Evolutionary conservation across 2,888 invertebrate genomes (phyloP), one percentile per base, ranked within the genome.

Genomic region (Ptilodon capucinus): DNA sequence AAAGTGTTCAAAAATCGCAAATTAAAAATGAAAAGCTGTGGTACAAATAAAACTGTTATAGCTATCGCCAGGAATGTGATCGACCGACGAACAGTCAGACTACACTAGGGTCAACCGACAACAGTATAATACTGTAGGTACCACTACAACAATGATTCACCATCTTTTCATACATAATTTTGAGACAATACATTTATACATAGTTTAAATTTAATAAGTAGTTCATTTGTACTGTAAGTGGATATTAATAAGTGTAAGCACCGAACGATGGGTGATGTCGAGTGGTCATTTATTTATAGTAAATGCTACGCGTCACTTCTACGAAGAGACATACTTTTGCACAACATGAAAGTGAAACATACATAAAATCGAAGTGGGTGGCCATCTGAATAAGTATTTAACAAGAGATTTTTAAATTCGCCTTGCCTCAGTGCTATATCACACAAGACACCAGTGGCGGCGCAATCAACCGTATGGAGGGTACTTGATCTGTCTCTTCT

Each of bases 1-100:
- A 64, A 25, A 73, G 63, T 73, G 63, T 74, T 74, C 57, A 74
- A 75, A 74, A 69, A 73, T n/a, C 62, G 74, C 67, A 59, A 70
- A 60, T 59, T 51, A 69, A 53, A 58, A 54, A 36, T 21, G 8
- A 21, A 21, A 47, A 52, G 47, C 42, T 35, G 36, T 32, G 6
- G 39, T 21, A 39, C 46, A 43, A 40, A 49, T 45, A 47, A 47
- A 53, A 43, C 39, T 34, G 49, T 47, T 44, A 39, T 52, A 42
- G 46, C 46, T 36, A 41, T 9, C 28, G 35, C 43, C 49, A 45
- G 65, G 68, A 65, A 68, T 68, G 65, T 61, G 44, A 39, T 35
- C 17, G 42, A 35, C 42, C 16, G 41, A 54, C 54, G 13, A 46
- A 45, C 40, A 19, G 28, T 23, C 32, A 50, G 30, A 51, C n/a